Conservation (phyloP, 2,888 invertebrate species). For the Acrobasis repandana region DNA sequence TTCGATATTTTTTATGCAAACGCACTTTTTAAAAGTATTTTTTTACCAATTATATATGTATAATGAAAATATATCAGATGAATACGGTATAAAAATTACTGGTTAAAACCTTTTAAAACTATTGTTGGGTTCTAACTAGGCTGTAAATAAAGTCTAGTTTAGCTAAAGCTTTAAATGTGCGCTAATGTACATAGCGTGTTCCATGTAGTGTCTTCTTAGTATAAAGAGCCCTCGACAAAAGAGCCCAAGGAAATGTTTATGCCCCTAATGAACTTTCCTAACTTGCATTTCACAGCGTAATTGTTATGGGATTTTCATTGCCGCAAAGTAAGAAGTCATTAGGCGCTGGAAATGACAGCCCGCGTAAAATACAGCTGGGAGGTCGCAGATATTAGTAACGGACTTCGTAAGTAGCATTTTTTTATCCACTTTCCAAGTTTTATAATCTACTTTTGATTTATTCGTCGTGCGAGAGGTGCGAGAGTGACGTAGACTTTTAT, state of each 20-base stretch:
- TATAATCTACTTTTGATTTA: not conserved
- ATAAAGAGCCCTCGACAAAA: slow-evolving; percentile 48
- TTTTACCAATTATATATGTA: too few species aligned
- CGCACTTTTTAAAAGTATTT: too few species aligned
- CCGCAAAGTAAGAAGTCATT: slow-evolving; percentile 54
- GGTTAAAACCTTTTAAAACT: too few species aligned
- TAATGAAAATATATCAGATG: too few species aligned
- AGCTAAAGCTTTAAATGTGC: not conserved
- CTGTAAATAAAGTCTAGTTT: too few species aligned
- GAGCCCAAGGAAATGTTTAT: slow-evolving; percentile 54
- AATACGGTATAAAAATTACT: too few species aligned
- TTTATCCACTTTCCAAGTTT: not conserved
- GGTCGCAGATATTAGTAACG: slow-evolving; percentile 29
- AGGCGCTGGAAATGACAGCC: slow-evolving; percentile 50
- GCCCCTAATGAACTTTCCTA: slow-evolving; percentile 59
- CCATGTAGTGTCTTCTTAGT: slow-evolving; percentile 36
- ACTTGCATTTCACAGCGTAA: slow-evolving; percentile 56
- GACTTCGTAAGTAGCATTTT: slow-evolving; percentile 37
- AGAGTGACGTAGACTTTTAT: not conserved
- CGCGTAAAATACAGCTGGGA: slow-evolving; percentile 30
- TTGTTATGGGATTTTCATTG: slow-evolving; percentile 59
- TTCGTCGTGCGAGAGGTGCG: too few species aligned
- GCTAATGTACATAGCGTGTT: not conserved
- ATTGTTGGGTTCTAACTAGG: too few species aligned
- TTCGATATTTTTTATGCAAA: too few species aligned